Base-by-base conservation (phyloP, 2,113 vertebrate genomes). In the Catharus bicknelli region DNA sequence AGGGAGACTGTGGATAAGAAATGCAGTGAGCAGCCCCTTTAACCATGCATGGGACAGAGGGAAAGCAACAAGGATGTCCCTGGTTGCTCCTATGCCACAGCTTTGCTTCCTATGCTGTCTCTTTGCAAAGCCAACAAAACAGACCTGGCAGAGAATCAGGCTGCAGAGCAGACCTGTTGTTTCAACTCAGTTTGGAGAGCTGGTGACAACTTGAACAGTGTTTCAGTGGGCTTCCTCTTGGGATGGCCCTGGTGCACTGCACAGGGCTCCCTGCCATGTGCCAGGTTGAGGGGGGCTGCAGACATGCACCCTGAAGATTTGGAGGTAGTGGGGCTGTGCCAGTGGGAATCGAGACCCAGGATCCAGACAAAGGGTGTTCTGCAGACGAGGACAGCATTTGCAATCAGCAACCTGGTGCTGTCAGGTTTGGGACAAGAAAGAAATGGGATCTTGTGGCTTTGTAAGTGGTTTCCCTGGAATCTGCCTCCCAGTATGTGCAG, bases 41-140 rank as follows among this genome's bases (percentile, higher is more conserved):
- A 59, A 62, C 10, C 27, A 45, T 14, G 13, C 29, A 67, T 0
- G 0, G 12, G 16, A 5, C 17, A 26, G 22, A 70, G 22, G 15
- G 17, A 74, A 58, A 34, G 20, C 43, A 87, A 32, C 10, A 74
- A 75, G 26, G 8, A 6, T 78, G 53, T 82, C 43, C 69, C 53
- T 70, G 8, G 10, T 63, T 93, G 51, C 34, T 29, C 15, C 42
- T 81, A 7, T 81, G 32, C 21, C 61, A 81, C 27, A 74, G 42
- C 34, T 86, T 92, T 78, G 7, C 51, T 66, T 91, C 32, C 64
- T 13, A 36, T 67, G 22, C 72, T 47, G 32, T 40, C 20, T 17
- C 42, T 84, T 83, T 55, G 9, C 55, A 89, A 87, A 86, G 50
- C 50, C 2, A 40, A 34, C 22, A 63, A 19, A 84, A 70, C 16